Conservation (phyloP, 2,113 vertebrate species). For the Geococcyx californianus region DNA sequence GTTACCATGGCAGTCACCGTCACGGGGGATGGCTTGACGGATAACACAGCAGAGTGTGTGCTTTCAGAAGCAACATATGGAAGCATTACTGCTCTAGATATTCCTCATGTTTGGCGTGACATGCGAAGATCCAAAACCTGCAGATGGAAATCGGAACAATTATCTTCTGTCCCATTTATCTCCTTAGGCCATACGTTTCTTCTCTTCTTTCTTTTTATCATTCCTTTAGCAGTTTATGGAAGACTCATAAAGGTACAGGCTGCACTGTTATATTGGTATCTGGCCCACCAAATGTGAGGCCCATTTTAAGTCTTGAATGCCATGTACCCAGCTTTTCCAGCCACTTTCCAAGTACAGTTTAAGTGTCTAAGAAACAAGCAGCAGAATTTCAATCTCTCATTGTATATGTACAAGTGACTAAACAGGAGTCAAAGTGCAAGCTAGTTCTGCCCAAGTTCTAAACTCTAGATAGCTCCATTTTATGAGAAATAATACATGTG, state of each 20-base stretch:
- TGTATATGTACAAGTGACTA: neutral
- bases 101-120: neutral
- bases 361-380: neutral
- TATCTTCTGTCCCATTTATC: neutral
- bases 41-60: neutral
- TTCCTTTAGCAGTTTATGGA: neutral
- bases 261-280: neutral
- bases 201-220: neutral
- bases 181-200: neutral
- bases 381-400: neutral
- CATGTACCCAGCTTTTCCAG: neutral
- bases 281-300: neutral
- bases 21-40: too few relatives aligned
- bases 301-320: neutral
- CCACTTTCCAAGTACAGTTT: neutral
- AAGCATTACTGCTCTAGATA: neutral
- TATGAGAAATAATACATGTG: neutral
- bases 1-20: neutral
- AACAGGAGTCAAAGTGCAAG: neutral
- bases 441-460: neutral
- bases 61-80: neutral
- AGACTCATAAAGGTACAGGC: neutral
- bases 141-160: accelerated
- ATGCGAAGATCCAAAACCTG: neutral
- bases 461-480: neutral